Base-by-base conservation (phyloP, 1,140 invertebrate genomes). In the Acromyrmex echinatior region DNA sequence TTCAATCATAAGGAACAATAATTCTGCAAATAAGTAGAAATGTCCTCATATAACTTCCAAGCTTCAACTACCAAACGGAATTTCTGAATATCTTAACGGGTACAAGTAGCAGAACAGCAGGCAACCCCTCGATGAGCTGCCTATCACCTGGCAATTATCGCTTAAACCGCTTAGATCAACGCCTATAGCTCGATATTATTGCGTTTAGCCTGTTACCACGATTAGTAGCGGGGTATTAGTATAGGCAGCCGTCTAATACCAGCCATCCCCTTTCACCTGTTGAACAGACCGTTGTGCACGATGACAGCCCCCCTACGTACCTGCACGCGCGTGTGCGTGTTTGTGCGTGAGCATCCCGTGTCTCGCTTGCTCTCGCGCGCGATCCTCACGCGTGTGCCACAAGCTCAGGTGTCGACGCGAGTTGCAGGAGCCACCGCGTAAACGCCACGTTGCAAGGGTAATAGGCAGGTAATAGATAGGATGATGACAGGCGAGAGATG, bases 191-290 rank as follows among this genome's bases (percentile, higher is more conserved):
- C 90, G 89, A 94, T 92, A 92, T 92, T 91, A 92, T 92, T 92
- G 82, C 91, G 86, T 91, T 84, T 89, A 91, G 88, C 87, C 88
- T 91, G 91, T 91, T 90, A 92, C 87, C 84, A 70, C 86, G 92
- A 93, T 94, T 94, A 92, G 84, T 77, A 74, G 62, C 71, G 56
- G 88, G 86, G 91, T 88, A 94, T 94, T 93, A 92, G 88, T 92
- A 92, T 91, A 92, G 92, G 87, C 87, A 90, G 88, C 86, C 92
- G 86, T 93, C 93, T 93, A 92, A 92, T 93, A 90, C 90, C 89
- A 89, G 87, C 87, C 89, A 86, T 93, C 88, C 91, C 91, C 84
- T 87, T 88, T 94, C 94, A 95, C 94, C 94, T 95, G 94, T 95
- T 95, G 94, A 94, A 91, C 91, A 81, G 80, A 74, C 63, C 66